Evolutionary conservation across 92 coral and sea anemone species (phyloP), one percentile per base, ranked within the genome.

Genomic region (Phenganax stokvisi): DNA sequence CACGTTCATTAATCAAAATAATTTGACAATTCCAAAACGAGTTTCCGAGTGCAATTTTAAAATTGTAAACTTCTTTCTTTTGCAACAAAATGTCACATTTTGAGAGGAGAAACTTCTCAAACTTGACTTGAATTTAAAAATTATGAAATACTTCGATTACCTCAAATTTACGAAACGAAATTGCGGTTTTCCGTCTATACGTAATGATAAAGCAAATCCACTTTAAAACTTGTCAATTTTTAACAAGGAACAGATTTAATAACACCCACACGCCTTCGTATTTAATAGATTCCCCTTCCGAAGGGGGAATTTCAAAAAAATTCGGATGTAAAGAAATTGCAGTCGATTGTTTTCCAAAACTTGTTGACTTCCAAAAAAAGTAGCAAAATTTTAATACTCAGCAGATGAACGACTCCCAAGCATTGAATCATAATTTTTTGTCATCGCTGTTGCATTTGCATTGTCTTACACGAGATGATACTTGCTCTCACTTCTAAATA

Each of bases 291-390:
- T 64, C 30, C 70, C 70, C 70, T 30, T 64, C 9, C 70, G 47
- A 17, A 64, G 70, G 70, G 30, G 30, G 20, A 20, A 8, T 15
- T 30, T 64, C 12, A 0, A 20, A 64, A 64, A 64, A 61, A 5
- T 61, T 61, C 67, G 67, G 67, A 61, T 61, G 67, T 61, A 61
- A 64, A 64, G 37, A 64, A 64, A 64, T 44, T 64, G 70, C 70
- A 64, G 37, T 64, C 20, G 70, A 64, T 44, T 7, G 31, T 30
- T 12, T 25, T 64, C 31, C 70, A 64, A 64, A 37, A 64, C 31
- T 28, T 64, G 70, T 64, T 44, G 31, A 64, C 20, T n/a, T 2
- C 6, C 70, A 64, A 16, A 64, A 20, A 64, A 8, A 7, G 30
- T 10, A 13, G 65, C 20, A 10, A 25, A n/a, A 20, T 28, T 28